A percentile compares a stretch with the other conserved stretches of the same genome.
Conservation (phyloP, 1,140 invertebrate genomes). For the Heliothis virescens region DNA sequence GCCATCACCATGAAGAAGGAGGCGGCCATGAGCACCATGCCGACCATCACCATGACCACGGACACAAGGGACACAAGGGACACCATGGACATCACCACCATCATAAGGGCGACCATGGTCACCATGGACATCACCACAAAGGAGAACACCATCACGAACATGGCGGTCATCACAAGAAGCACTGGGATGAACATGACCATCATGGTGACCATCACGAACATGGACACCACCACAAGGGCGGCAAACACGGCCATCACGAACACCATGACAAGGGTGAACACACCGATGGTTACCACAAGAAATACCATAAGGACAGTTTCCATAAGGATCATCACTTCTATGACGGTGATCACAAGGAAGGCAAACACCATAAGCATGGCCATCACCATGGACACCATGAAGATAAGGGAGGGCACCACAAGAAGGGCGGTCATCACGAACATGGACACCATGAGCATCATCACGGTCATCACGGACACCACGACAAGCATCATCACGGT, state of each 20-base stretch:
- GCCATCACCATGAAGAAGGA: conserved; percentile 89
- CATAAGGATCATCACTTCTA: conserved; percentile 83
- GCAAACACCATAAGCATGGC: conserved; percentile 81
- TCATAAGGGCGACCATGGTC: conserved; percentile 77
- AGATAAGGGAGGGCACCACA: conserved; percentile 73
- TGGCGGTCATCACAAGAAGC: conserved; percentile 76
- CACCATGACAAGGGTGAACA: conserved; percentile 81
- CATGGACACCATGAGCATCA: conserved; percentile 77
- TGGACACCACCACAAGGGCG: conserved; percentile 80
- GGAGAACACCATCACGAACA: conserved; percentile 77
- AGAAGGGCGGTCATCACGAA: conserved; percentile 78
- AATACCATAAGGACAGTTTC: conserved; percentile 81
- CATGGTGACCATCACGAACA: conserved; percentile 79
- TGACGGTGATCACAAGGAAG: conserved; percentile 78
- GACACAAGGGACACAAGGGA: conserved; percentile 77
- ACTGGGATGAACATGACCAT: conserved; percentile 78
- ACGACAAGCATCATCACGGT: conserved; percentile 79
- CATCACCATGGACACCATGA: conserved; percentile 78
- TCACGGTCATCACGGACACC: conserved; percentile 76
- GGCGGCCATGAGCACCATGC: conserved; percentile 84
- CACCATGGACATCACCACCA: conserved; percentile 81
- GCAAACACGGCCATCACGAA: conserved; percentile 77
- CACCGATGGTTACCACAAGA: conserved; percentile 80
- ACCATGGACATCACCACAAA: conserved; percentile 77
- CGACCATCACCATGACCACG: conserved; percentile 80